Conservation (phyloP, 1,140 invertebrate genomes). For the Triops longicaudatus region DNA sequence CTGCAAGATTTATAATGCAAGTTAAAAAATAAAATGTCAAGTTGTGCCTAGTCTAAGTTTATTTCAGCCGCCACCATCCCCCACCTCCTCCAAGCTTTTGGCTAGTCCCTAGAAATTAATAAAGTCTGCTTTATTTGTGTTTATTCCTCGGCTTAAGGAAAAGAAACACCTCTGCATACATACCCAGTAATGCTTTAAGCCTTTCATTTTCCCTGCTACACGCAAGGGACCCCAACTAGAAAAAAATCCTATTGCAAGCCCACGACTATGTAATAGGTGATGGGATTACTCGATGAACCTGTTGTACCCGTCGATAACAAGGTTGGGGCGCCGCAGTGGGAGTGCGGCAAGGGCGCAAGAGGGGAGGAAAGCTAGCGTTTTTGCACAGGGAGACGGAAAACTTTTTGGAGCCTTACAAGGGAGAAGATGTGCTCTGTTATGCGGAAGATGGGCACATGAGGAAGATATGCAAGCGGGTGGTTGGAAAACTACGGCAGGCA, state of each 20-base stretch:
- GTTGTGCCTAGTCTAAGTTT: background rate
- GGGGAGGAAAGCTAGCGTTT: too few species aligned
- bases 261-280: background rate
- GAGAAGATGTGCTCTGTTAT: background rate
- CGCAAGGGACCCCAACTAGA: background rate
- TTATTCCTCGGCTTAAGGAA: background rate
- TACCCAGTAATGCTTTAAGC: background rate
- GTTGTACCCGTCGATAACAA: slow-evolving; percentile 14
- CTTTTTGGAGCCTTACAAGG: background rate
- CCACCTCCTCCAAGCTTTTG: background rate
- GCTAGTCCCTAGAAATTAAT: background rate
- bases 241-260: background rate
- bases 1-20: background rate
- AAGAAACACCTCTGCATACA: background rate
- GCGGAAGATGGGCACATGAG: background rate
- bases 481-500: background rate
- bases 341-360: background rate
- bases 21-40: background rate
- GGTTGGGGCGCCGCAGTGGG: background rate
- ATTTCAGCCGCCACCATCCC: background rate
- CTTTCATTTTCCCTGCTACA: background rate
- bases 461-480: background rate
- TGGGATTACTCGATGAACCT: slow-evolving; percentile 9
- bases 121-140: slow-evolving; percentile 3
- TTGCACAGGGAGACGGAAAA: background rate